phyloP scores from a whole-genome alignment of 1,140 invertebrate species.

The Magallana ariakensis region DNA sequence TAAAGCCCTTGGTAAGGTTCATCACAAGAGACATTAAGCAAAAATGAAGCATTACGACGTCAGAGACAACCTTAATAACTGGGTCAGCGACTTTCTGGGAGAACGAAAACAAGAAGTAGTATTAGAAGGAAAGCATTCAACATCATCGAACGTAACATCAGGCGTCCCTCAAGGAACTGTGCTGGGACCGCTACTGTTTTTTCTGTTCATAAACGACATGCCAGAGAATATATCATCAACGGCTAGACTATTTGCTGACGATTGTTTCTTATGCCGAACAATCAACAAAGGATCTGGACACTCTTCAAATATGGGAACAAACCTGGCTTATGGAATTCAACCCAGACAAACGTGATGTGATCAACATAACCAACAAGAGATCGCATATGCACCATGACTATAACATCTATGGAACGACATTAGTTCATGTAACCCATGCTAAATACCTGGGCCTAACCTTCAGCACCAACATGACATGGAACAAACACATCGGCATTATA shows the following conservation, averaged over 20 bases:
- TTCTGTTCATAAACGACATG: conserved; percentile 38
- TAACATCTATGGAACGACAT: neutral
- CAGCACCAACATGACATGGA: conserved; percentile 1
- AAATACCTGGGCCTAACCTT: conserved; percentile 42
- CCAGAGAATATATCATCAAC: conserved; percentile 4
- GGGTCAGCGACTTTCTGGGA: neutral
- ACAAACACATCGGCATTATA: conserved; percentile 42
- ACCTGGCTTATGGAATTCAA: conserved; percentile 51
- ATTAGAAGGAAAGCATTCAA: neutral
- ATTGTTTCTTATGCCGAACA: conserved; percentile 23
- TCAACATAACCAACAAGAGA: conserved; percentile 47
- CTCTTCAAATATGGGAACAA: conserved; percentile 12
- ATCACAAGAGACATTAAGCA: neutral
- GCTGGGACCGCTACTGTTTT: conserved; percentile 8
- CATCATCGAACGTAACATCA: neutral
- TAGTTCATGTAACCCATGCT: neutral
- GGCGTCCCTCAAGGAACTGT: conserved; percentile 37
- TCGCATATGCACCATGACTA: neutral
- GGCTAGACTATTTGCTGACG: conserved; percentile 37
- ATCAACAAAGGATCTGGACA: conserved; percentile 22
- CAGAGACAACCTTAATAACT: neutral
- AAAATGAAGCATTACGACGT: conserved; percentile 27
- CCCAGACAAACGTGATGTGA: conserved; percentile 43
- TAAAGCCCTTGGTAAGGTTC: conserved; percentile 40
- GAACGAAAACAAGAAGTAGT: conserved; percentile 45